Base-by-base conservation (phyloP, 2,113 vertebrate genomes). In the Morone chrysops region DNA sequence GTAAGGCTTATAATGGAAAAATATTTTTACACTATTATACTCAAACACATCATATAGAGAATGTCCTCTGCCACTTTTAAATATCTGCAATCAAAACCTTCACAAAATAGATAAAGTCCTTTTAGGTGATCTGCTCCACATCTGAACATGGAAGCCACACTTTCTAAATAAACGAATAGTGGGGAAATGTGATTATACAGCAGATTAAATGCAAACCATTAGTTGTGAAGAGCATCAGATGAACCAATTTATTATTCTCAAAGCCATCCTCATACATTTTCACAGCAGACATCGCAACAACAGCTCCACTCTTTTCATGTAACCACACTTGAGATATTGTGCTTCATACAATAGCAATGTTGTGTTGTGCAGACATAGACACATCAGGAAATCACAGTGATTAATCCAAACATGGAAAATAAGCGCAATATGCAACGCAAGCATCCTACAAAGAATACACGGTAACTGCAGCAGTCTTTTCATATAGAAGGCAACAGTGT, bases 161-260 rank as follows among this genome's bases (percentile, higher is more conserved):
- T 25, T 25, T 22, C 10, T 14, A 6, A 53, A 75, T 53, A 8
- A 69, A 45, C 14, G 20, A 31, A 5, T 6, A 47, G 12, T 8
- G 48, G 6, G 45, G 40, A 14, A 20, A 48, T n/a, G 51, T 22
- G 13, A 67, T 41, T 11, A n/a, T 20, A 36, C 22, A 41, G n/a
- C 11, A 40, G 2, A 45, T 36, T 3, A 60, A 11, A 45, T 2
- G 25, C 41, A 53, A 43, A 72, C 3, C 61, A 59, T 1, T 6
- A 77, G 9, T 0, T 76, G 9, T 12, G 22, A 54, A 38, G 20
- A 54, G 41, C 65, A 54, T 41, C 50, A 41, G n/a, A 47, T 8
- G 0, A 76, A 48, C 51, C 6, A 5, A 5, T 90, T 91, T 90
- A 89, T 87, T 92, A 66, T 76, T 83, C 22, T 50, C 45, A 74